Evolutionary conservation across 1,140 invertebrate genomes (phyloP).

Genomic region (Megalopta genalis): DNA sequence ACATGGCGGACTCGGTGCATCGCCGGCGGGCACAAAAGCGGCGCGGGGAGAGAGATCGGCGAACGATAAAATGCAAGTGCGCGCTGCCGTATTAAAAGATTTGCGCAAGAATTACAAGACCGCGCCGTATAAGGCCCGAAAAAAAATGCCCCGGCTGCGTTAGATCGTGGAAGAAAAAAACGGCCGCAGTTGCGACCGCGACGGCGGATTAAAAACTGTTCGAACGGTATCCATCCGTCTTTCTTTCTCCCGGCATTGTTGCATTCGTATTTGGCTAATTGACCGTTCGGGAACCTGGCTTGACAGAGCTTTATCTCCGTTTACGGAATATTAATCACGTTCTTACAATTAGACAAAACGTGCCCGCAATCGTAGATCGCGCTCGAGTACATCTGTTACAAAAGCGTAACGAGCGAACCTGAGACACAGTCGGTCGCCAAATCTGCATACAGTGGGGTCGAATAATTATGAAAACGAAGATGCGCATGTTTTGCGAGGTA

Average conservation of each 20-base stretch:
- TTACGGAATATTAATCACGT: no score
- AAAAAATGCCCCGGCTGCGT: conserved; percentile 21
- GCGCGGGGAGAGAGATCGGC: conserved; percentile 52
- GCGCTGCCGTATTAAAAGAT: conserved; percentile 50
- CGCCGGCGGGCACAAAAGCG: conserved; percentile 18
- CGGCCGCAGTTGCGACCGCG: neutral
- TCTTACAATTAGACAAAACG: no score
- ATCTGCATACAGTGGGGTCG: no score
- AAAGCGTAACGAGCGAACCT: no score
- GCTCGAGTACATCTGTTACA: no score
- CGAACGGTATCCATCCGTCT: neutral
- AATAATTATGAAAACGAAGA: no score
- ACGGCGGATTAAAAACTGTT: neutral
- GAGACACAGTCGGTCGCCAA: no score
- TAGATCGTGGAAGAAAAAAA: conserved; percentile 7
- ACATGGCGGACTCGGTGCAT: conserved; percentile 10
- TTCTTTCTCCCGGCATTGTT: neutral
- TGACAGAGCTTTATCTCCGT: no score
- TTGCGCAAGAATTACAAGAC: conserved; percentile 56
- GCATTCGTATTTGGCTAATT: neutral
- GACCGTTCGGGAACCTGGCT: neutral
- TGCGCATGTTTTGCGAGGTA: no score
- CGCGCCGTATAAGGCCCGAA: conserved; percentile 34
- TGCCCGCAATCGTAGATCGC: no score
- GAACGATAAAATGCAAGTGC: conserved; percentile 55